Base-by-base conservation (phyloP, 23 tunicate genomes). In the Ciona savignyi region DNA sequence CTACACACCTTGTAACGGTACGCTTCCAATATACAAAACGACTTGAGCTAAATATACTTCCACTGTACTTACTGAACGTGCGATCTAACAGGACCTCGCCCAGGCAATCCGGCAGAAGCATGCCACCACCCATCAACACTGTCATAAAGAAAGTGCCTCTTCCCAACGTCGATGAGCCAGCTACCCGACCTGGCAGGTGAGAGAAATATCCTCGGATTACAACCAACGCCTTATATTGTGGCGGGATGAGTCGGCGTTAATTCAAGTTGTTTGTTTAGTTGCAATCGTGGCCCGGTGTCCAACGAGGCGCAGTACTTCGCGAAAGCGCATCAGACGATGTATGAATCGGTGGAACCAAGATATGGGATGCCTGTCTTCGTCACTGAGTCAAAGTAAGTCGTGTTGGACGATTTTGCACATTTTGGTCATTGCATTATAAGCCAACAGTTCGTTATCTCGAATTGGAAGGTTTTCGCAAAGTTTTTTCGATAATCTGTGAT, bases 241-340 rank as follows among this genome's bases (percentile, higher is more conserved):
- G n/a, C n/a, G n/a, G n/a, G n/a, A n/a, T n/a, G n/a, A n/a, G n/a
- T n/a, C n/a, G n/a, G n/a, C n/a, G n/a, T n/a, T n/a, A n/a, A n/a
- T n/a, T 49, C 20, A 11, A 49, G 15, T 49, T 49, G 15, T 22
- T 68, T 23, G 4, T 72, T 27, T 51, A 81, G 85, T 26, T 81
- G 85, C 66, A 34, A 73, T 22, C 66, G 28, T 51, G 49, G 64
- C 9, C 25, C 61, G 3, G 73, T 73, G n/a, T 33, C 78, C 4
- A 62, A 81, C 67, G 68, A 85, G n/a, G 75, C 72, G 2, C 60
- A 65, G 63, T 73, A 33, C 33, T 86, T 86, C 63, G 83, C 93
- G 15, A 86, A 79, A 29, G 70, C 60, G 21, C 85, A 86, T 63
- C 81, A 72, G 32, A 68, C 74, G 3, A 79, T 86, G 84, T 75